Base-by-base conservation (phyloP, 2,113 vertebrate genomes). In the Cyanoderma ruficeps region DNA sequence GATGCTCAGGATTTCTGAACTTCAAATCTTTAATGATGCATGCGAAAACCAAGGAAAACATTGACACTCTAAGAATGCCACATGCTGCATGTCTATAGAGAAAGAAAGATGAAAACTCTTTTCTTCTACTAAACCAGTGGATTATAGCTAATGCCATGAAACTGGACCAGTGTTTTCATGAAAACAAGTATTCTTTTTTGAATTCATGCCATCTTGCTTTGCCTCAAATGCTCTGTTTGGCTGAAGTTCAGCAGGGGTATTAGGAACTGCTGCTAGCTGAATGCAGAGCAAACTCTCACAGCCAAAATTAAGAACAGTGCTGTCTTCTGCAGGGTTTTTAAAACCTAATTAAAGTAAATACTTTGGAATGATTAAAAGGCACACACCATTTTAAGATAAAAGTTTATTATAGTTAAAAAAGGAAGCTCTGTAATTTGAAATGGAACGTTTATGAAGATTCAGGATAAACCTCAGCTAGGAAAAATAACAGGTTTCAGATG, bases 361-460 rank as follows among this genome's bases (percentile, higher is more conserved):
- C 92, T 94, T 97, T 65, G 76, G 86, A 97, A 97, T 98, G 97
- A 98, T 98, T 98, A 98, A 98, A 98, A 98, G 97, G 93, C 94
- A 90, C 79, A 97, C 95, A 97, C 88, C 95, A 97, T 97, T 98
- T 98, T 96, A 96, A 98, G 98, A 97, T 98, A 98, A 98, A 98
- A 98, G 97, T 98, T 98, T 97, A 97, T 97, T 97, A 97, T 97
- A 98, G 96, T 98, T 96, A 96, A 97, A 96, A 96, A 97, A 97
- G 96, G 96, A 98, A 98, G 97, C 97, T 97, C 97, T 97, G 50
- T 97, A 97, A 98, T 98, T 98, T 98, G 97, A 98, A 98, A 98
- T 97, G 97, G 97, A 98, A 98, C 98, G 97, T 96, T 98, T 97
- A 96, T 96, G 97, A 96, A 98, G 95, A 96, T 97, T 90, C 93